A percentile compares a stretch with the other conserved stretches of the same genome.
Conservation (phyloP, 2,888 invertebrate genomes). For the Aphodius granarius region DNA sequence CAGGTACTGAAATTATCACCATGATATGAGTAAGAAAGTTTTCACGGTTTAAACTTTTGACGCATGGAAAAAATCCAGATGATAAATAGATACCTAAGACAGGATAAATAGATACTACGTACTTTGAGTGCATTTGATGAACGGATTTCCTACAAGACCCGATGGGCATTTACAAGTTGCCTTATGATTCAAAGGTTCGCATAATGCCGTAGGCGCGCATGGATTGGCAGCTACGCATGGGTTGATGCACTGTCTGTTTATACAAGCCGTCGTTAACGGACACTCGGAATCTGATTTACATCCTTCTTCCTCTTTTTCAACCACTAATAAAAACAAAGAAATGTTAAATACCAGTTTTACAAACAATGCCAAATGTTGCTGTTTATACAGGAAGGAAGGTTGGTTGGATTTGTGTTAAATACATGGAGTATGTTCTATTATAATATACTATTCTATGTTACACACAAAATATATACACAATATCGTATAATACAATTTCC, state of each 20-base stretch:
- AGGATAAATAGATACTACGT: slow-evolving; percentile 23
- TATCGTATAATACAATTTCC: slow-evolving; percentile 2
- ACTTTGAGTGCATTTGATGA: slow-evolving; percentile 69
- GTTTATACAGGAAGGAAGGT: slow-evolving; percentile 29
- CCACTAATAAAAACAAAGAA: slow-evolving; percentile 25
- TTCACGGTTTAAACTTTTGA: slow-evolving; percentile 13
- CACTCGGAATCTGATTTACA: slow-evolving; percentile 77
- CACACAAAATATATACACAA: slow-evolving; percentile 10
- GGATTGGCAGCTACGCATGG: slow-evolving; percentile 71
- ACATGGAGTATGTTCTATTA: slow-evolving; percentile 12
- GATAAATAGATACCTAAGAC: not conserved
- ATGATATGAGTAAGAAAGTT: slow-evolving; percentile 2
- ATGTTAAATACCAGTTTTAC: slow-evolving; percentile 36
- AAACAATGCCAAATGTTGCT: slow-evolving; percentile 38
- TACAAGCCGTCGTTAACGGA: slow-evolving; percentile 68
- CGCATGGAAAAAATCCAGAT: slow-evolving; percentile 3
- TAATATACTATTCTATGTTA: slow-evolving; percentile 11
- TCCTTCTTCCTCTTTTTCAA: slow-evolving; percentile 59
- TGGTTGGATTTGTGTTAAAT: not conserved
- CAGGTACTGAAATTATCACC: slow-evolving; percentile 47
- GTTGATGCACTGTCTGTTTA: slow-evolving; percentile 73
- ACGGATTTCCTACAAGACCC: slow-evolving; percentile 79
- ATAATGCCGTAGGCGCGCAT: slow-evolving; percentile 79
- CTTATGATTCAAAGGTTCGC: slow-evolving; percentile 73
- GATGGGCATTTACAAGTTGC: slow-evolving; percentile 76